Base-by-base conservation (phyloP, 2,888 invertebrate species). In the Agonopterix subpropinquella region DNA sequence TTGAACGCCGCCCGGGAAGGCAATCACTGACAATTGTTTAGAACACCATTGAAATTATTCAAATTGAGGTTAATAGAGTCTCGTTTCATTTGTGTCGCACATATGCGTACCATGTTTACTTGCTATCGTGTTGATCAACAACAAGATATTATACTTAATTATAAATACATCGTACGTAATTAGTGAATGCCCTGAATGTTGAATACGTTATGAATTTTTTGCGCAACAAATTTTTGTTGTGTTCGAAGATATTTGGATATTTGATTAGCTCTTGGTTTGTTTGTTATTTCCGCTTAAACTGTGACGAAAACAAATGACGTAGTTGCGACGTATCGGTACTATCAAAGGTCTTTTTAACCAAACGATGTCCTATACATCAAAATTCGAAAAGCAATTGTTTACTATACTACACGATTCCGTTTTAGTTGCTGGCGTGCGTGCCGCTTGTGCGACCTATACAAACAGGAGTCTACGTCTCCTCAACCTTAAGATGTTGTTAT, bases 41-140 rank as follows among this genome's bases (percentile, higher is more conserved):
- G 72, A 73, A 73, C 80, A 77, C 76, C 75, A 80, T 81, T 80
- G 76, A 81, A 81, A 78, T 79, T 75, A 82, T 80, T 81, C 69
- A 73, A 82, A 88, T 81, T 78, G 81, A 86, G 87, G 86, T 87
- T 86, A 86, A 86, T 84, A 76, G 81, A 75, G 72, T 77, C 73
- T 79, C 73, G 75, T 79, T 76, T 75, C 73, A 77, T 76, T 79
- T 73, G 11, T 82, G 87, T 81, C 82, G 72, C 83, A 84, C 86
- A 86, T 77, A 81, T 88, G 86, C 79, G 79, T 74, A 70, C 80
- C 84, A 83, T 86, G 82, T 80, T 83, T 81, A 80, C 77, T 70
- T 70, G 65, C 62, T 67, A 65, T 68, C 67, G 62, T 71, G 71
- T 71, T 77, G 76, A 77, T 77, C 77, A 77, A 81, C 77, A 77